Evolutionary conservation across 2,888 invertebrate species (phyloP), one percentile per base, ranked within the genome.

Genomic region (Plagodis dolabraria): DNA sequence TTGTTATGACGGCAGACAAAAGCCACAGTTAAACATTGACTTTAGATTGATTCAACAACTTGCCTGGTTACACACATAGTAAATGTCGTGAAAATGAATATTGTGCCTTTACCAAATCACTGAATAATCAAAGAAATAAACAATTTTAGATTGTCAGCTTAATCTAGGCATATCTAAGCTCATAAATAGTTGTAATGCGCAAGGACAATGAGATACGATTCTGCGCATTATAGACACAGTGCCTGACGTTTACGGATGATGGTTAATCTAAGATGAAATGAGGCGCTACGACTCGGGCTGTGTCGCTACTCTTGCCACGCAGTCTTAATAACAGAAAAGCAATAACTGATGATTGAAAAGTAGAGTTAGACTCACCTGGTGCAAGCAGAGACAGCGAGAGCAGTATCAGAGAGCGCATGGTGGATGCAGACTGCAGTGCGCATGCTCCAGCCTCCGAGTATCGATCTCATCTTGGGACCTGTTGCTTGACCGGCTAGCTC

Each of bases 401-500:
- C 58, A 90, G 80, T 74, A 90, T 70, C 76, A 87, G 81, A 80
- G 82, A 79, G 80, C 86, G 86, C 92, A 92, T 92, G 85, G 73
- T 86, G 85, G 78, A 76, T 67, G 78, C 65, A 77, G 74, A 81
- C 75, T 74, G 71, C 66, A 68, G 55, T 65, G 88, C 91, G 92
- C 92, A 91, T 87, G 90, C 70, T 71, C 79, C 87, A 90, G 91
- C 85, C 67, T 91, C 89, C 78, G 66, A 62, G 49, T 89, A 92
- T 91, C 79, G 91, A 92, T 89, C 70, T 73, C 76, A 76, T 79
- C 80, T 69, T 70, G 22, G 7, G 80, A 91, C 92, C 89, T 92
- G 92, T 92, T 92, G 92, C 89, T 81, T 52, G 80, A 79, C 79
- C 67, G 75, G 75, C 71, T 71, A 65, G 74, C 79, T 71, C 80